Percentiles rank a stretch among this genome's conserved stretches.
Conservation (phyloP, 2,113 vertebrate genomes). For the Sinocyclocheilus grahami region DNA sequence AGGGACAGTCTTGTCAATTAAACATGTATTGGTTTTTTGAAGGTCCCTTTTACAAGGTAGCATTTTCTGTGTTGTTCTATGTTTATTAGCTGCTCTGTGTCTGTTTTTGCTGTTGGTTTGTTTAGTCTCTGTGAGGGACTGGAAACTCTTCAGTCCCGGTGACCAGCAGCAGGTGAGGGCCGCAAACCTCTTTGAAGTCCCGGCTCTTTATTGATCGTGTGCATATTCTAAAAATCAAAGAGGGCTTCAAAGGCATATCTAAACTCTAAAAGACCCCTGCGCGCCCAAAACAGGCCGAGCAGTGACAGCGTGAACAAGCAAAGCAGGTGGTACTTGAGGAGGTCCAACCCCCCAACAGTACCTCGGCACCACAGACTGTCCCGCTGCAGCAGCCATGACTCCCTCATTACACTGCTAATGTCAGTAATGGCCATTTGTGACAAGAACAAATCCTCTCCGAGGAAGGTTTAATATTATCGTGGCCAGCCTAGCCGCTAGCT, state of each 20-base stretch:
- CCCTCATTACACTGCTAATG: constrained; percentile 21
- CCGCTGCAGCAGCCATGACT: neutral
- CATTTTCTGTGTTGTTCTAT: constrained; percentile 40
- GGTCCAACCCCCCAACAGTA: constrained; percentile 62
- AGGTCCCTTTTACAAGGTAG: constrained; percentile 40
- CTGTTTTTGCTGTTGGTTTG: constrained; percentile 64
- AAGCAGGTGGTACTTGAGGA: constrained; percentile 76
- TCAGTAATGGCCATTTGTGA: constrained; percentile 41
- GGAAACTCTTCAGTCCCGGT: constrained; percentile 83
- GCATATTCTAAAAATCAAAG: constrained; percentile 85
- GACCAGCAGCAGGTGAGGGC: constrained; percentile 85
- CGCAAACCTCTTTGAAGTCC: constrained; percentile 82
- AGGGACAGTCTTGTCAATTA: neutral
- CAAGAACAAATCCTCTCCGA: neutral
- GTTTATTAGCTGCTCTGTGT: constrained; percentile 56
- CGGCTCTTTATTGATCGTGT: constrained; percentile 76
- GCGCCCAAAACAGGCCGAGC: constrained; percentile 70
- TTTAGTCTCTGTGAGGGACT: constrained; percentile 72
- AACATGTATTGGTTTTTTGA: constrained; percentile 53
- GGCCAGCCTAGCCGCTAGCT: constrained; percentile 32
- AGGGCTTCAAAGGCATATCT: constrained; percentile 78
- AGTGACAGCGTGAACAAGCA: constrained; percentile 77
- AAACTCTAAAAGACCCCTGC: constrained; percentile 77
- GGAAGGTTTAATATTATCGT: constrained; percentile 28
- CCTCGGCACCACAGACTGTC: constrained; percentile 47